Conservation (phyloP, 2,113 vertebrate species). For the Tauraco erythrolophus region DNA sequence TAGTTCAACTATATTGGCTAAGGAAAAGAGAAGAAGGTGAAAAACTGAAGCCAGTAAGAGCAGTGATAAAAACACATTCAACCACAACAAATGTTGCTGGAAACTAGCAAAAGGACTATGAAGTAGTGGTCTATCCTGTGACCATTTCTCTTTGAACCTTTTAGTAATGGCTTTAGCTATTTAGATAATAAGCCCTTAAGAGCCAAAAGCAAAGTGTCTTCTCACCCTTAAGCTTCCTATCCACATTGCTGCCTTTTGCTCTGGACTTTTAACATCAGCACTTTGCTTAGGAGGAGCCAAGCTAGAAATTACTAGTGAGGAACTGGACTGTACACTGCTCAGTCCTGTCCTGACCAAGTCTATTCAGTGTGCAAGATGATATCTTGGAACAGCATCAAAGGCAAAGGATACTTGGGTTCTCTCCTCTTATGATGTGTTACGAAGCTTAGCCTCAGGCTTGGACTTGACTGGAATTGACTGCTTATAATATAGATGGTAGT, state of each 20-base stretch:
- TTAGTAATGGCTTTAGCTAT: background rate
- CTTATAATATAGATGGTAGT: background rate
- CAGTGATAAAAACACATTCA: background rate
- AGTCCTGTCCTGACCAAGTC: slow-evolving; percentile 30
- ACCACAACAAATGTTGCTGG: rapidly evolving
- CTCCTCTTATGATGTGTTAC: slow-evolving; percentile 36
- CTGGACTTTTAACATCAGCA: background rate
- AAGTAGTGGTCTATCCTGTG: background rate
- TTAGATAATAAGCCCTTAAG: background rate
- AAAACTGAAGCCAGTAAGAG: background rate
- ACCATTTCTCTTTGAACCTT: background rate
- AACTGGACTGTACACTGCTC: background rate
- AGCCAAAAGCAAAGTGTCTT: background rate
- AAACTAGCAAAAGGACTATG: background rate
- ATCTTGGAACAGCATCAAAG: slow-evolving; percentile 53
- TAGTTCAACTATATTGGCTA: background rate
- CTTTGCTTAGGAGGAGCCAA: background rate
- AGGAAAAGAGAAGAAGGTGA: too few species aligned
- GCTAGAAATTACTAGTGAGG: background rate
- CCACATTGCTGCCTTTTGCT: background rate
- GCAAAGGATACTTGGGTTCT: slow-evolving; percentile 25
- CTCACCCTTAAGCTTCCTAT: background rate
- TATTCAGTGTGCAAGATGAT: slow-evolving; percentile 32
- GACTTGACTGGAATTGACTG: background rate
- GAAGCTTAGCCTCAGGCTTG: slow-evolving; percentile 57